Percentiles rank a stretch among this genome's conserved stretches.
Conservation (phyloP, 2,888 invertebrate genomes). For the Onthophagus sagittarius region DNA sequence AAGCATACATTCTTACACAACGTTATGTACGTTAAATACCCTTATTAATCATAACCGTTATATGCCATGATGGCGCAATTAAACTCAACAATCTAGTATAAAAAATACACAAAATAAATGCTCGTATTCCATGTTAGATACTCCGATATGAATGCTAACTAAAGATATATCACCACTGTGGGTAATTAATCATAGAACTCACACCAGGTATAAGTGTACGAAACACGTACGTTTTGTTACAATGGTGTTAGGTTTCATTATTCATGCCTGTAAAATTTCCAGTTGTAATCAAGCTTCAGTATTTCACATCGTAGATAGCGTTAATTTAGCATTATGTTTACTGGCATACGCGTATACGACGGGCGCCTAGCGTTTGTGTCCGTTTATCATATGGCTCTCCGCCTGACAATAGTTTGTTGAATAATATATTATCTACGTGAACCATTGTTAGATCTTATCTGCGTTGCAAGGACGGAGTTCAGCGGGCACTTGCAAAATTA, state of each 20-base stretch:
- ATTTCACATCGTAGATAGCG: not conserved
- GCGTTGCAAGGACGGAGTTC: constrained; percentile 1
- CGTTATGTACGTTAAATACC: not conserved
- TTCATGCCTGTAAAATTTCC: not conserved
- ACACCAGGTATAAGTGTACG: not conserved
- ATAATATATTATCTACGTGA: constrained; percentile 11
- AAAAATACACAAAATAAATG: not conserved
- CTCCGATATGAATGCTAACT: not conserved
- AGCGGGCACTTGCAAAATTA: constrained; percentile 7
- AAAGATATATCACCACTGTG: not conserved
- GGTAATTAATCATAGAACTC: not conserved
- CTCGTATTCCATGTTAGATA: not conserved
- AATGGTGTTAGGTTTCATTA: not conserved
- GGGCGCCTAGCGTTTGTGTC: not conserved
- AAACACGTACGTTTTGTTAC: not conserved
- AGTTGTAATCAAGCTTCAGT: not conserved
- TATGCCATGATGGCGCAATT: not conserved
- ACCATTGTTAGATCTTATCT: constrained; percentile 9
- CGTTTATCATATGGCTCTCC: not conserved
- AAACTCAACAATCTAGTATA: not conserved
- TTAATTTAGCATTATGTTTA: not conserved
- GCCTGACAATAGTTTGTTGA: constrained; percentile 12
- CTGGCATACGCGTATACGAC: not conserved
- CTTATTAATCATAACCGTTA: not conserved
- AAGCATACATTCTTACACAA: no score